phyloP scores from a whole-genome alignment of 2,113 vertebrate species.

The Pygoscelis antarcticus region DNA sequence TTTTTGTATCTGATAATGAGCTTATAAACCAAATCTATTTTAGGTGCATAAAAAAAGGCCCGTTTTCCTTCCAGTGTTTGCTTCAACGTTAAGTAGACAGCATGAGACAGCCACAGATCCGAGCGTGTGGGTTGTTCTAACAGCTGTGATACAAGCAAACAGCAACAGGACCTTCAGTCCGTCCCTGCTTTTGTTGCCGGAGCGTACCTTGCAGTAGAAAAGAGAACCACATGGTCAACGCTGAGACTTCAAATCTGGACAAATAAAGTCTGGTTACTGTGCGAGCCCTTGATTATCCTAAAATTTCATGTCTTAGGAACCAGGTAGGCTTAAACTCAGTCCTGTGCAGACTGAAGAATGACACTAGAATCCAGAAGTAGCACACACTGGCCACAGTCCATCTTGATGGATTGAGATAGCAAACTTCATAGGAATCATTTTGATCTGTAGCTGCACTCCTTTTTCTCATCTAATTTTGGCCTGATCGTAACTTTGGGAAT shows the following conservation, averaged over 20 bases:
- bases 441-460: background rate
- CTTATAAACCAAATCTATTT: background rate
- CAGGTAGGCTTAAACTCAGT: background rate
- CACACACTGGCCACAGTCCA: background rate
- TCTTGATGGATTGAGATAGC: background rate
- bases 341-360: background rate
- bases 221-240: background rate
- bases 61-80: background rate
- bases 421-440: background rate
- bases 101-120: background rate
- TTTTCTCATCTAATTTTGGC: background rate
- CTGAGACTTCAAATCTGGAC: background rate
- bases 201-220: background rate
- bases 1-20: background rate
- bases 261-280: background rate
- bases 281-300: background rate
- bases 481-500: background rate
- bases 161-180: background rate
- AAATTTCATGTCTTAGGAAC: background rate
- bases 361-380: background rate
- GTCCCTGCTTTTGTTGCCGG: background rate
- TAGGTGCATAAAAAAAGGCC: background rate
- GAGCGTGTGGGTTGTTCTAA: background rate
- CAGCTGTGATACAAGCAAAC: background rate
- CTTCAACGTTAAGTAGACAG: background rate